Conservation (phyloP, 2,113 vertebrate species). For the Danionella cerebrum region DNA sequence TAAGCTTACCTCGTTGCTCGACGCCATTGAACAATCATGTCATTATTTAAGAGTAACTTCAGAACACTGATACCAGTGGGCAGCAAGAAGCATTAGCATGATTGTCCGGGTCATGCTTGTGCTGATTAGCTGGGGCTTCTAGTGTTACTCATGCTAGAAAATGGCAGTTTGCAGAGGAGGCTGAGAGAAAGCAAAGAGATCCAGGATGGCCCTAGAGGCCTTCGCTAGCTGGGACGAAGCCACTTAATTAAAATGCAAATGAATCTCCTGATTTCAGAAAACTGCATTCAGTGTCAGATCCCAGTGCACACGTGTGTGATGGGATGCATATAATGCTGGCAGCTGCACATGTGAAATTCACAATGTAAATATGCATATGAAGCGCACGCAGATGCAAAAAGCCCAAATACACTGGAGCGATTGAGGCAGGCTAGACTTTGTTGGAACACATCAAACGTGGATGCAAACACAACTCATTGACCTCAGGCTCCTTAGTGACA, state of each 20-base stretch:
- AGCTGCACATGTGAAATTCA: background rate
- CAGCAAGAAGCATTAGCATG: background rate
- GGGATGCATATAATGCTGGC: background rate
- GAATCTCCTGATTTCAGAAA: constrained; percentile 33
- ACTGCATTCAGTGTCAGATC: constrained; percentile 44
- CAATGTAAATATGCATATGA: background rate
- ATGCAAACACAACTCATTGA: background rate
- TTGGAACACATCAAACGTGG: background rate
- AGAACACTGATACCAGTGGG: constrained; percentile 3
- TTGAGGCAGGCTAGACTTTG: background rate
- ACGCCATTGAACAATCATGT: constrained; percentile 6
- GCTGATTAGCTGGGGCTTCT: background rate
- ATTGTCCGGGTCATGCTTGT: constrained; percentile 10
- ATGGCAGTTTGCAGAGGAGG: constrained; percentile 29
- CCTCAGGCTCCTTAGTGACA: background rate
- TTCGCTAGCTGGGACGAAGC: constrained; percentile 38
- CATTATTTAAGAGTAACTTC: constrained; percentile 17
- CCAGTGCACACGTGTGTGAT: background rate
- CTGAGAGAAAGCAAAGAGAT: constrained; percentile 24
- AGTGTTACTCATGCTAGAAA: constrained; percentile 5
- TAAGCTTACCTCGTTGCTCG: background rate
- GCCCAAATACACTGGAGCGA: background rate
- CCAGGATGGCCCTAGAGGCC: constrained; percentile 47
- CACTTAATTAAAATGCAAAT: constrained; percentile 67
- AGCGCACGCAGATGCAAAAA: background rate